phyloP scores from a whole-genome alignment of 1,140 invertebrate species.

The Brachionus asplanchnoidis region DNA sequence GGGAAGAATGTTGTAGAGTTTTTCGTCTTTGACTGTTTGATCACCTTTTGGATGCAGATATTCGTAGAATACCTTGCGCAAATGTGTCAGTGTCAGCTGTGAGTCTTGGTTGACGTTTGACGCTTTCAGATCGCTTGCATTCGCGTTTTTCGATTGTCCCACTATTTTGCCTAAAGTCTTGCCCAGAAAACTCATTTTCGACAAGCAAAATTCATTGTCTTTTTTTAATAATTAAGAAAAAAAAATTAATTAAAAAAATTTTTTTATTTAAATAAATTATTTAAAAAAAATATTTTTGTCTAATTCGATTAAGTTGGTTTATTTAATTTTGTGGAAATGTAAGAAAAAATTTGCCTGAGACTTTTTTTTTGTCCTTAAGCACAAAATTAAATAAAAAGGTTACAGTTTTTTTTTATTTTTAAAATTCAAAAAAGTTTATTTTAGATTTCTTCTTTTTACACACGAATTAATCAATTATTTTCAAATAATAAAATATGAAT shows the following conservation, averaged over 20 bases:
- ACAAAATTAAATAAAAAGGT: not conserved
- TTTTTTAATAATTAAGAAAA: not conserved
- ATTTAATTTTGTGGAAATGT: not conserved
- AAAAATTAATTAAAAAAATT: not conserved
- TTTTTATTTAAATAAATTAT: not conserved
- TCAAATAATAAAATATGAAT: too few relatives aligned
- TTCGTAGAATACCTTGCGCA: constrained; percentile 90
- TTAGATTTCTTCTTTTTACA: too few relatives aligned
- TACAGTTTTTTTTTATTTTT: too few relatives aligned
- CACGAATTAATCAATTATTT: too few relatives aligned
- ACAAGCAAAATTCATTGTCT: not conserved
- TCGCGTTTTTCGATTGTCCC: not conserved
- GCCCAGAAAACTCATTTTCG: constrained; percentile 30
- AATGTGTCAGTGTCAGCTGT: constrained; percentile 78
- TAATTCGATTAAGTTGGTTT: not conserved
- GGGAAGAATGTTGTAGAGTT: constrained; percentile 94
- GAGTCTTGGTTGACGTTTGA: not conserved
- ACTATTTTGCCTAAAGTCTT: constrained; percentile 32
- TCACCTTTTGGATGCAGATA: constrained; percentile 76
- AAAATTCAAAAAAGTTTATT: too few relatives aligned
- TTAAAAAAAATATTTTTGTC: not conserved
- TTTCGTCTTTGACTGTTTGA: constrained; percentile 73
- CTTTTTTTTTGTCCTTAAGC: not conserved
- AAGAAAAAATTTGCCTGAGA: not conserved
- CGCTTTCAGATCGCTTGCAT: not conserved